Conservation (phyloP, 2,113 vertebrate genomes). For the Lonchura striata region DNA sequence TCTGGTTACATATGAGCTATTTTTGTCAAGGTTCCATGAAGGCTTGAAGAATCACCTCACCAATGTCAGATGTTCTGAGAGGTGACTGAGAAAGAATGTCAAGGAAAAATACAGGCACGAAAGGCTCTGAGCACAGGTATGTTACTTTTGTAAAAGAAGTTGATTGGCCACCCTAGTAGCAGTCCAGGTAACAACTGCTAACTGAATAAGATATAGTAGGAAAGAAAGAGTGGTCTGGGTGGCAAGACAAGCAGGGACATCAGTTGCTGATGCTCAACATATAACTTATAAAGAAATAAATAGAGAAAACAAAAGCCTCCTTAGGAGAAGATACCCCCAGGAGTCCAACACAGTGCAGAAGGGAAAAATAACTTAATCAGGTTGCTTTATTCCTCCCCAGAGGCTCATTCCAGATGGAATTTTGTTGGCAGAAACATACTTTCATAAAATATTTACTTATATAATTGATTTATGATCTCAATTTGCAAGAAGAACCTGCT, state of each 20-base stretch:
- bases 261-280: not conserved
- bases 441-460: not conserved
- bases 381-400: not conserved
- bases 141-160: not conserved
- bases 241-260: not conserved
- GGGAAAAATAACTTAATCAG: not conserved
- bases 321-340: not conserved
- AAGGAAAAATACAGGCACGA: not conserved
- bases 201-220: not conserved
- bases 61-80: not conserved
- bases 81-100: not conserved
- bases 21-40: not conserved
- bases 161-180: not conserved
- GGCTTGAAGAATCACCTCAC: not conserved
- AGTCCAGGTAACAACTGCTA: not conserved
- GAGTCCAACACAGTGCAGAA: not conserved
- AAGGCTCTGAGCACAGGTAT: not conserved
- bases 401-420: not conserved
- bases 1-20: not conserved
- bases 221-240: not conserved
- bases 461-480: not conserved
- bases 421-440: not conserved
- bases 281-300: not conserved
- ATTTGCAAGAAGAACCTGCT: not conserved
- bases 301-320: not conserved